A percentile compares a stretch with the other conserved stretches of the same genome.
Evolutionary conservation across 2,888 invertebrate genomes (phyloP).

Genomic region (Thumatha senex): DNA sequence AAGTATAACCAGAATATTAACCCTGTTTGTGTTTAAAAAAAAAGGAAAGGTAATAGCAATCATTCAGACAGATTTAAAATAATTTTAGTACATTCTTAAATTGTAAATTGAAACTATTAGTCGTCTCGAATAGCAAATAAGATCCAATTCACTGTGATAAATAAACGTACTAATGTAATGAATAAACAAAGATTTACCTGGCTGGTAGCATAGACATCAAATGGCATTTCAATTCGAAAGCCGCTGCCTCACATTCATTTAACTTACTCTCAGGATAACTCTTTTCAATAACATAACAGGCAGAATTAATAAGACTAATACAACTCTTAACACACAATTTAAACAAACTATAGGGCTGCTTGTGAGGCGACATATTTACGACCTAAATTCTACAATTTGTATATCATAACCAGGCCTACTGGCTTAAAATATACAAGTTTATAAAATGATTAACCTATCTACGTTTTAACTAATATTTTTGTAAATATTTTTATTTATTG

Average conservation of each 20-base stretch:
- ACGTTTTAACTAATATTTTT: conserved; percentile 18
- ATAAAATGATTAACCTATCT: conserved; percentile 10
- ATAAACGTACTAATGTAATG: no score
- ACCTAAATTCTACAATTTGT: conserved; percentile 10
- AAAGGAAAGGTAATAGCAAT: background rate
- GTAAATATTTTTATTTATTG: conserved; percentile 8
- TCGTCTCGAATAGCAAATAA: no score
- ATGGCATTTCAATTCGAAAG: conserved; percentile 59
- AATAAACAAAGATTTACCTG: conserved; percentile 53
- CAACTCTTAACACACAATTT: conserved; percentile 68
- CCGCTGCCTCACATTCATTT: conserved; percentile 62
- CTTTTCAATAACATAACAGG: conserved; percentile 73
- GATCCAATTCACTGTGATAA: no score
- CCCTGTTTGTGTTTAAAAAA: background rate
- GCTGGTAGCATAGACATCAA: conserved; percentile 70
- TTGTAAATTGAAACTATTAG: no score
- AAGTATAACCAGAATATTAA: background rate
- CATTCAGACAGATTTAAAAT: no score
- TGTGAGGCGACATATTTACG: conserved; percentile 69
- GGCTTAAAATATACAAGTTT: conserved; percentile 10
- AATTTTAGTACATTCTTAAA: no score
- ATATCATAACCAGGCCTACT: background rate
- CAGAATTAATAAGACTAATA: conserved; percentile 69
- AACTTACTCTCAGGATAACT: conserved; percentile 63
- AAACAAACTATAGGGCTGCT: conserved; percentile 71